Evolutionary conservation across 2,797 vertebrate species (phyloP).

Genomic region (Coendou prehensilis): DNA sequence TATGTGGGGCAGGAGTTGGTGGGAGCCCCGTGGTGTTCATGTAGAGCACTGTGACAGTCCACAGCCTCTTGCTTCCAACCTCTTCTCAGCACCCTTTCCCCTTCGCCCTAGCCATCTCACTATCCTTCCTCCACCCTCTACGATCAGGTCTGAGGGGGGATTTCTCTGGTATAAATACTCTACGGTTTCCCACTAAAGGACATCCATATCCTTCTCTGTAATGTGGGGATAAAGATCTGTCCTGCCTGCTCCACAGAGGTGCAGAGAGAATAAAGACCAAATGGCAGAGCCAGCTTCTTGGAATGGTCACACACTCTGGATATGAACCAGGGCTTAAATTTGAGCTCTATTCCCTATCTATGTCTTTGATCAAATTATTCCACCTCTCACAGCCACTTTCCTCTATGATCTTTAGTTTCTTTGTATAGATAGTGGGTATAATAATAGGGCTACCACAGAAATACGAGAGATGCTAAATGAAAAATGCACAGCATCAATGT

Average conservation of each 20-base stretch:
- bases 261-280: background rate
- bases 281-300: background rate
- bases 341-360: background rate
- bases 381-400: background rate
- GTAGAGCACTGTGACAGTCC: background rate
- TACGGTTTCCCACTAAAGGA: background rate
- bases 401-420: background rate
- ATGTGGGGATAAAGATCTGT: background rate
- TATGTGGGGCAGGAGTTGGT: constrained; percentile 83
- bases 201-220: background rate
- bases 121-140: background rate
- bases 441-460: background rate
- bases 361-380: background rate
- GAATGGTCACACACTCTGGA: background rate
- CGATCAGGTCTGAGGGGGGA: background rate
- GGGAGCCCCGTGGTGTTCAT: background rate
- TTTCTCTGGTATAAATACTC: background rate
- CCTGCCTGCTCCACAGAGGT: background rate
- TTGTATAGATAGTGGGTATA: background rate
- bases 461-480: background rate
- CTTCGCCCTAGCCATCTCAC: background rate
- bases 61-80: background rate
- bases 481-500: background rate
- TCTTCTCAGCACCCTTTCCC: background rate
- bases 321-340: background rate